These are phyloP conservation scores for Pseudomyrmex cubaensis DNA, from an alignment of 1,140 invertebrate genomes.

Conservation along the genomic window DNA sequence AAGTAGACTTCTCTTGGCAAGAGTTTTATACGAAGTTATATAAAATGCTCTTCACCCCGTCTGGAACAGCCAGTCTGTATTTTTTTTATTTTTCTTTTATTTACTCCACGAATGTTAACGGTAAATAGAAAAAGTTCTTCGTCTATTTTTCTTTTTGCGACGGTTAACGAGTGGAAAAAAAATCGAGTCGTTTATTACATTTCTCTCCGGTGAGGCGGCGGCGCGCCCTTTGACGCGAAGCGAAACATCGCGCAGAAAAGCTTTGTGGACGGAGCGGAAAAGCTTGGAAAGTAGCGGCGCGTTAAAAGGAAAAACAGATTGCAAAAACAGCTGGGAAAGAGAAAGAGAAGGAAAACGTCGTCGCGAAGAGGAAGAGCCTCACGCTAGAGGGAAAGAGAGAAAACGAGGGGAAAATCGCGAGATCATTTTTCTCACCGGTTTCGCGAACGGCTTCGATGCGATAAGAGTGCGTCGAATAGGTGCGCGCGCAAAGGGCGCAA, in stretches of 20 bases:
- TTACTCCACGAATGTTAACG: neutral
- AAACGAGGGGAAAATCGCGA: conserved; percentile 47
- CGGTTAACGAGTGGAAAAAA: conserved; percentile 50
- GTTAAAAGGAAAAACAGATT: conserved; percentile 26
- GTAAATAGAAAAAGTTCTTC: neutral
- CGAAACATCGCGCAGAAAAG: conserved; percentile 44
- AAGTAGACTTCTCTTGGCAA: too few species aligned
- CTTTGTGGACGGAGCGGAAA: conserved; percentile 30
- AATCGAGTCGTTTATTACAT: conserved; percentile 41
- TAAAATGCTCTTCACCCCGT: too few species aligned
- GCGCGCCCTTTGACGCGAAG: neutral
- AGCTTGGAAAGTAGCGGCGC: conserved; percentile 20
- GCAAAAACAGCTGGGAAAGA: neutral
- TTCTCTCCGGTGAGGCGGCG: neutral
- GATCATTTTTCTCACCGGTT: conserved; percentile 69
- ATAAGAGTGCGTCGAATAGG: conserved; percentile 69
- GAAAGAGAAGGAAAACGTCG: neutral
- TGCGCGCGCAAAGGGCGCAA: neutral
- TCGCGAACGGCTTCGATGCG: conserved; percentile 66
- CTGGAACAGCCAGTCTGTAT: neutral
- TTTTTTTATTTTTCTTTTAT: neutral
- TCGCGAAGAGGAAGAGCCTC: conserved; percentile 42
- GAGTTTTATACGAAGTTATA: too few species aligned
- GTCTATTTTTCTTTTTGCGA: conserved; percentile 5
- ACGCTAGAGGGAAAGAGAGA: neutral